These are phyloP conservation scores for Bubalus kerabau DNA, from an alignment of 2,113 vertebrate genomes.

Conservation along the genomic window DNA sequence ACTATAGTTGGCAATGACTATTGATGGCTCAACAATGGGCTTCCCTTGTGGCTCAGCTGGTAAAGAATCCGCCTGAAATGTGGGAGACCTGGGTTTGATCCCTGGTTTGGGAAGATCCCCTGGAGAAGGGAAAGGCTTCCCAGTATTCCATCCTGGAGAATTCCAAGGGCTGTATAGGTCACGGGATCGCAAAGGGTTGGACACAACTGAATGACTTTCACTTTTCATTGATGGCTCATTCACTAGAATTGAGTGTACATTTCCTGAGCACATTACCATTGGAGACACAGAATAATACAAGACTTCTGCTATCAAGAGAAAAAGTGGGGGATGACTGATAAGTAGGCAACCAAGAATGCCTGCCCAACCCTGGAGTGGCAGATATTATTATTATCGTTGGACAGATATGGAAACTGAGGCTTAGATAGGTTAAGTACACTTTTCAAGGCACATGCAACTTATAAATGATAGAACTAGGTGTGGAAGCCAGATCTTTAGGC, in stretches of 20 bases:
- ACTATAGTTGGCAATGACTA: not conserved
- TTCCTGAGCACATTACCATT: not conserved
- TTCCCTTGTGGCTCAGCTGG: not conserved
- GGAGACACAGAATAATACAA: not conserved
- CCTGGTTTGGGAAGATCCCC: not conserved
- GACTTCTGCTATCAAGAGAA: not conserved
- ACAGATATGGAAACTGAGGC: not conserved
- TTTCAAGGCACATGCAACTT: not conserved
- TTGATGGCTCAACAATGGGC: not conserved
- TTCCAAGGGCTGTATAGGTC: not conserved
- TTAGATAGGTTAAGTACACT: not conserved
- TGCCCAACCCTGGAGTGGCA: not conserved
- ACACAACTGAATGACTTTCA: not conserved
- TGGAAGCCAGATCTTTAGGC: not conserved
- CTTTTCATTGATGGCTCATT: not conserved
- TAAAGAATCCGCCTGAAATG: not conserved
- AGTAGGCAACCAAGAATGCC: not conserved
- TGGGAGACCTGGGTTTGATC: not conserved
- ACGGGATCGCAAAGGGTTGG: accelerated
- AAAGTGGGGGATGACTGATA: not conserved
- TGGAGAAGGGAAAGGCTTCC: not conserved
- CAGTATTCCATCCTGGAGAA: not conserved
- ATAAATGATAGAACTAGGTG: not conserved
- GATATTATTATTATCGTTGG: not conserved
- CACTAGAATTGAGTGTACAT: not conserved